Conservation (phyloP, 2,797 vertebrate species). For the Pangasius mekongensis region DNA sequence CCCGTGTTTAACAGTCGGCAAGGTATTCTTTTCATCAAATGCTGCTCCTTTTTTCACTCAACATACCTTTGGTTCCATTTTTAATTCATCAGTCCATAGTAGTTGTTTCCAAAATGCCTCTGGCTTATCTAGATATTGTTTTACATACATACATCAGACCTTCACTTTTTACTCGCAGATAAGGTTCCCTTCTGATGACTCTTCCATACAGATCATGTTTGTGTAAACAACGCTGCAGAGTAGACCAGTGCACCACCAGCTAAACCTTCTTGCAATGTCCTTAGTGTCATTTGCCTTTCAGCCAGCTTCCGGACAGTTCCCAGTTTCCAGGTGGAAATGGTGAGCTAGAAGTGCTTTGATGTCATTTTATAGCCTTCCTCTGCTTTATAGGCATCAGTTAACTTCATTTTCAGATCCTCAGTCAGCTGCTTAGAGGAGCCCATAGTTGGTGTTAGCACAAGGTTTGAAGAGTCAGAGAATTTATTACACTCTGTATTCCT, state of each 20-base stretch:
- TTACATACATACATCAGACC: too few relatives aligned
- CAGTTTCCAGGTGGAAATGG: neutral
- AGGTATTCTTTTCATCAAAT: too few relatives aligned
- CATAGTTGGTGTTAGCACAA: neutral
- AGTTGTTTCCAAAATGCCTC: neutral
- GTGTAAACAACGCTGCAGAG: neutral
- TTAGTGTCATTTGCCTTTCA: neutral
- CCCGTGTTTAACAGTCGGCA: neutral
- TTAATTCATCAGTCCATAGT: neutral
- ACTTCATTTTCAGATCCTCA: neutral
- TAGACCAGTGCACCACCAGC: neutral
- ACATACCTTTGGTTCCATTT: neutral
- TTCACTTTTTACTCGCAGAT: neutral
- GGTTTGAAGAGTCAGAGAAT: neutral
- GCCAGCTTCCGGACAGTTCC: neutral
- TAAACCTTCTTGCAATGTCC: neutral
- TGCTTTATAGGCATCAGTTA: neutral
- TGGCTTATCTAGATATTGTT: neutral
- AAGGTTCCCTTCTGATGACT: conserved; percentile 2
- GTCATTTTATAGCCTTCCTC: neutral
- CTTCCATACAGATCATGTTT: conserved; percentile 1
- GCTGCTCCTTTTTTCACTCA: neutral
- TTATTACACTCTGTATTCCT: neutral
- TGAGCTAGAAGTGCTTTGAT: neutral
- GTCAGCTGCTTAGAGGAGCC: neutral